Percentiles rank a stretch among this genome's conserved stretches.
Conservation (phyloP, 2,113 vertebrate species). For the Myiozetetes cayanensis region DNA sequence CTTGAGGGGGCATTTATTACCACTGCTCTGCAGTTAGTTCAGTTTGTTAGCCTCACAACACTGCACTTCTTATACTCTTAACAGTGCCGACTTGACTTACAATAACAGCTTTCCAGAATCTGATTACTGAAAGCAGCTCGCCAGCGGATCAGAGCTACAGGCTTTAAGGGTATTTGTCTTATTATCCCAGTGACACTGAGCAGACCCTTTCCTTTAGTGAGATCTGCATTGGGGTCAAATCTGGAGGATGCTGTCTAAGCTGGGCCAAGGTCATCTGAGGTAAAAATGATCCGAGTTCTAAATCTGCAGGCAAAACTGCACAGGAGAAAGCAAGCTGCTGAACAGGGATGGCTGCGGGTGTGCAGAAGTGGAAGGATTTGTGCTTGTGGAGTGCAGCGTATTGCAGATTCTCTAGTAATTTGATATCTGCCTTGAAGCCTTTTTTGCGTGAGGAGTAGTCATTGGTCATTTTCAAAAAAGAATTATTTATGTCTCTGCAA, state of each 20-base stretch:
- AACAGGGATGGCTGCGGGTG: not conserved
- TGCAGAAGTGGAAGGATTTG: not conserved
- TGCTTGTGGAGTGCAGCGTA: not conserved
- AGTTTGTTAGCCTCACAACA: not conserved
- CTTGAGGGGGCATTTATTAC: not conserved
- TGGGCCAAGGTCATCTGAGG: conserved; percentile 24
- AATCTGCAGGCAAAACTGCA: conserved; percentile 1
- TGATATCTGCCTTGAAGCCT: not conserved
- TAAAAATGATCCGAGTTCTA: not conserved
- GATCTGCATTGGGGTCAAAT: conserved; percentile 14
- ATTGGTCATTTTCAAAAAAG: not conserved
- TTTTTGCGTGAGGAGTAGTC: not conserved
- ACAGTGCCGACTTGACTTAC: not conserved
- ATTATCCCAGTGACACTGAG: conserved; percentile 62
- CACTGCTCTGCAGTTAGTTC: not conserved
- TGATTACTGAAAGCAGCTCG: conserved; percentile 66
- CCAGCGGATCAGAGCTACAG: conserved; percentile 51
- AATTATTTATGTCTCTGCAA: not conserved
- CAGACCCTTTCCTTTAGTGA: conserved; percentile 60
- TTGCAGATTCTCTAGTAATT: not conserved
- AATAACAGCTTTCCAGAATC: conserved; percentile 51
- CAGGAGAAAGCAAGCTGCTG: not conserved
- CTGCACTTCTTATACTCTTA: not conserved
- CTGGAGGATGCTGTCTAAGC: conserved; percentile 19
- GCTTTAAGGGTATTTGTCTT: conserved; percentile 65